phyloP scores from a whole-genome alignment of 2,888 invertebrate genomes.

The Chymomyza procnemis region DNA sequence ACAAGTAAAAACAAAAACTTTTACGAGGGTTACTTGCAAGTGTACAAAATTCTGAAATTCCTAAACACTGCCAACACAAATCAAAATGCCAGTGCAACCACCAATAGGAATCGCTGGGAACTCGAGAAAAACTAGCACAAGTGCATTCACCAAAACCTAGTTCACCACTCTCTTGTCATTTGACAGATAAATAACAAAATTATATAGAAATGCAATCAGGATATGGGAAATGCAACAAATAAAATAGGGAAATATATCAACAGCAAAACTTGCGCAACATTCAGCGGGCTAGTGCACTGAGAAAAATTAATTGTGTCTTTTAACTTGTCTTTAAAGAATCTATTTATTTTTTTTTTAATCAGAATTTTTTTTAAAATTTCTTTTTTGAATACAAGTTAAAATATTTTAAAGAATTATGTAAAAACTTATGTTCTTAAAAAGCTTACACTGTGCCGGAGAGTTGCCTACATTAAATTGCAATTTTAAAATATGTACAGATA shows the following conservation, averaged over 20 bases:
- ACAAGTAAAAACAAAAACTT: neutral
- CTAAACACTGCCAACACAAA: neutral
- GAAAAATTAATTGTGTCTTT: neutral
- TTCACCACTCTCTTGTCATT: conserved; percentile 48
- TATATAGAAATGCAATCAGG: conserved; percentile 62
- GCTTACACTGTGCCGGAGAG: too few relatives aligned
- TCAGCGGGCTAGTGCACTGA: neutral
- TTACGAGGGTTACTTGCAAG: neutral
- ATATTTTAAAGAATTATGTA: too few relatives aligned
- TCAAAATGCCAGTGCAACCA: conserved; percentile 1
- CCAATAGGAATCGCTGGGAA: conserved; percentile 1
- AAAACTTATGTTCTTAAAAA: too few relatives aligned
- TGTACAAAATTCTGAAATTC: neutral
- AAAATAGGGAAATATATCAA: conserved; percentile 9
- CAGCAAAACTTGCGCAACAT: neutral
- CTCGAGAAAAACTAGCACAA: neutral
- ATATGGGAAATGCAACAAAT: conserved; percentile 58
- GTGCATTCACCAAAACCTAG: neutral
- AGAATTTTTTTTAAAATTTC: too few relatives aligned
- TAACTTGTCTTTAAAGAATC: too few relatives aligned
- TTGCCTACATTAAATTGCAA: too few relatives aligned
- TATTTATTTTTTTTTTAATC: too few relatives aligned
- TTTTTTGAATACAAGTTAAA: too few relatives aligned
- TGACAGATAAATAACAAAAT: conserved; percentile 69
- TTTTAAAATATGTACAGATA: too few relatives aligned